Evolutionary conservation across 2,797 vertebrate species (phyloP).

Genomic region (Pelochelys cantorii): DNA sequence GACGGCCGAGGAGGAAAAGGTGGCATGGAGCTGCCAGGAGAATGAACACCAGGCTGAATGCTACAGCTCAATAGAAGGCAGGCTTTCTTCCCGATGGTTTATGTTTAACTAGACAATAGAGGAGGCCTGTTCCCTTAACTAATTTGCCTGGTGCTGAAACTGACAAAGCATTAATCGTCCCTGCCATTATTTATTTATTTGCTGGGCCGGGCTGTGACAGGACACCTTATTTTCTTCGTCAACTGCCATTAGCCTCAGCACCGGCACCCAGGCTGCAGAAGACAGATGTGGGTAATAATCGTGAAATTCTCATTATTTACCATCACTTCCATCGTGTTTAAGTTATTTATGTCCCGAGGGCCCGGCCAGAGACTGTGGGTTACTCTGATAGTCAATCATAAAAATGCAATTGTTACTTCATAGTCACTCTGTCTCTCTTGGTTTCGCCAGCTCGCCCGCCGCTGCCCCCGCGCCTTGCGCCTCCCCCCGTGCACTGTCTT

Average conservation of each 20-base stretch:
- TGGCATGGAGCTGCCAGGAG: neutral
- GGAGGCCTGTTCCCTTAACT: conserved; percentile 49
- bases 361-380: neutral
- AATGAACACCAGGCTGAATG: neutral
- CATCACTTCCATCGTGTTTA: conserved; percentile 50
- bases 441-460: rapidly evolving
- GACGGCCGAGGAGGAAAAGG: neutral
- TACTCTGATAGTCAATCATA: conserved; percentile 25
- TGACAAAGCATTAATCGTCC: conserved; percentile 15
- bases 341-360: conserved; percentile 68
- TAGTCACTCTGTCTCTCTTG: conserved; percentile 44
- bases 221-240: conserved; percentile 72
- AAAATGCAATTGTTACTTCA: neutral
- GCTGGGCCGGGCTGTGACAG: conserved; percentile 33
- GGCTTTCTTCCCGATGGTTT: conserved; percentile 2
- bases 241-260: conserved; percentile 66
- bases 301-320: conserved; percentile 73
- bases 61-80: neutral
- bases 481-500: rapidly evolving
- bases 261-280: neutral
- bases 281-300: conserved; percentile 73
- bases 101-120: conserved; percentile 49
- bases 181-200: conserved; percentile 72
- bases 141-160: conserved; percentile 44
- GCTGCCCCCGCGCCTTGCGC: rapidly evolving